phyloP scores from a whole-genome alignment of 64 coral and sea anemone species.

The Pocillopora damicornis region DNA sequence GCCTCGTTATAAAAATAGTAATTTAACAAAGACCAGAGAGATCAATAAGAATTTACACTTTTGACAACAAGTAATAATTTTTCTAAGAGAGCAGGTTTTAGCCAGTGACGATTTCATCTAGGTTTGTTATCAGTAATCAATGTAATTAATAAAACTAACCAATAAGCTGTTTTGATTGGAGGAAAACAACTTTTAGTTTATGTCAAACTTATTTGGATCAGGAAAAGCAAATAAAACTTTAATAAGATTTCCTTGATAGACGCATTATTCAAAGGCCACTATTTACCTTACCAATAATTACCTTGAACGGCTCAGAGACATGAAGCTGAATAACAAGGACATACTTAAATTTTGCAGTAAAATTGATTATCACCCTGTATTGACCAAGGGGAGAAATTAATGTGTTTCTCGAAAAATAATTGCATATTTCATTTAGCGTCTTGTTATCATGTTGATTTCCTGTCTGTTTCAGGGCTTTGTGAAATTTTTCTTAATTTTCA shows the following conservation, averaged over 20 bases:
- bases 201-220: not conserved
- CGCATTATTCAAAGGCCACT: not conserved
- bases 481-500: not conserved
- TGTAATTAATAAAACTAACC: not conserved
- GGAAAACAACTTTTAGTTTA: not conserved
- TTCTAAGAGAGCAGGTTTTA: not conserved
- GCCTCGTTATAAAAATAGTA: not conserved
- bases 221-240: constrained; percentile 14
- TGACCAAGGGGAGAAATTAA: not conserved
- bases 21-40: not conserved
- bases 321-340: not conserved
- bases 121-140: not conserved
- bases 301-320: not conserved
- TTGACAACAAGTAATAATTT: not conserved
- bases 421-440: not conserved
- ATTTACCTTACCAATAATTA: not conserved
- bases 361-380: not conserved
- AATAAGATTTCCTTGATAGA: not conserved
- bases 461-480: not conserved
- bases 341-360: not conserved
- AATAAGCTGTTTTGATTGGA: not conserved
- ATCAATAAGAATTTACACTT: not conserved
- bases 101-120: not conserved
- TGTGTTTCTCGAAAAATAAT: not conserved
- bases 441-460: not conserved